Conservation (phyloP, 2,113 vertebrate genomes). For the Nanorana parkeri region DNA sequence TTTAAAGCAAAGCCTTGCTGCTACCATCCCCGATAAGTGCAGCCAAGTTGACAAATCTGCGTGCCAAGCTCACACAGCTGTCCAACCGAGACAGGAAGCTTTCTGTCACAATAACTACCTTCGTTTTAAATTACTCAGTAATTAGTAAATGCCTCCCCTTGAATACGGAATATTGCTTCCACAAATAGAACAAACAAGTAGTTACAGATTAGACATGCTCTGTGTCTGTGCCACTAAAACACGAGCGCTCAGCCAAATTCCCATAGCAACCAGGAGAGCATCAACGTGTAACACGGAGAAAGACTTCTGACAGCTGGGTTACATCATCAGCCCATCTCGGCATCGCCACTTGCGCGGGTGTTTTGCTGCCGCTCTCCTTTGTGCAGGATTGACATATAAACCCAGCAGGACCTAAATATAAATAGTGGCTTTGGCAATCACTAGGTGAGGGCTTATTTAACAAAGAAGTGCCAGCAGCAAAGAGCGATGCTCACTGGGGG, state of each 20-base stretch:
- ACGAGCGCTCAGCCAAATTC: background rate
- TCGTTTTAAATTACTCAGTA: conserved; percentile 30
- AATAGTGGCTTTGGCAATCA: too few species aligned
- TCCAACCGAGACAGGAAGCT: conserved; percentile 3
- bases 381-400: too few species aligned
- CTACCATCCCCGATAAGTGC: background rate
- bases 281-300: conserved; percentile 3
- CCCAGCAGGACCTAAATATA: too few species aligned
- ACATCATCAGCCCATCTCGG: background rate
- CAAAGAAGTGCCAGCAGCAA: too few species aligned
- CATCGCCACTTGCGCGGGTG: background rate
- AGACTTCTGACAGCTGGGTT: background rate
- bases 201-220: conserved; percentile 7
- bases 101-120: conserved; percentile 45
- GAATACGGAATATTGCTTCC: conserved; percentile 24
- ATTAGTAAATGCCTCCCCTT: conserved; percentile 38
- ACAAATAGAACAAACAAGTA: conserved; percentile 42
- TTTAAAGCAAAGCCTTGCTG: background rate
- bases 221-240: conserved; percentile 16
- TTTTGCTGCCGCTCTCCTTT: too few species aligned
- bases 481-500: too few species aligned
- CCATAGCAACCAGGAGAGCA: conserved; percentile 28
- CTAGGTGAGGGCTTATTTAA: too few species aligned
- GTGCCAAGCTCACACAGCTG: conserved; percentile 32
- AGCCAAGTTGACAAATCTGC: background rate